Percentiles rank a stretch among this genome's conserved stretches.
These are phyloP conservation scores for Drosophila gaucha DNA, from an alignment of 2,888 invertebrate species.

Conservation along the genomic window DNA sequence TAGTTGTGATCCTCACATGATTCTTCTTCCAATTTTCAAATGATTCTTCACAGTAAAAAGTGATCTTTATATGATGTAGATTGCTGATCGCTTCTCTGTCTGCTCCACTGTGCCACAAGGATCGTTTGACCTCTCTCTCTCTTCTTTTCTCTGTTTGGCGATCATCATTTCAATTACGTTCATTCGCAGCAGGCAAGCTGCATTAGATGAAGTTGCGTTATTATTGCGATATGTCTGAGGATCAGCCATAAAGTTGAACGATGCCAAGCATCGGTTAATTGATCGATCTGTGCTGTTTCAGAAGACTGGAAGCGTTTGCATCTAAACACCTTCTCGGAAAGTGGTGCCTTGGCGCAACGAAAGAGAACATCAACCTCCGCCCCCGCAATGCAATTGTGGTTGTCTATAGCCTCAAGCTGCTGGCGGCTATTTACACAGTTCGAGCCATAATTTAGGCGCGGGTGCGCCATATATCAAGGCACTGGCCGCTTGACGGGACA, in stretches of 20 bases:
- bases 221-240: conserved; percentile 31
- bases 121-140: conserved; percentile 5
- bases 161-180: conserved; percentile 64
- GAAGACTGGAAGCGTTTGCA: conserved; percentile 82
- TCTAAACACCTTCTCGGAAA: conserved; percentile 82
- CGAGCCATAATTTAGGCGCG: conserved; percentile 70
- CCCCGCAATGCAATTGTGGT: conserved; percentile 44
- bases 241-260: conserved; percentile 15
- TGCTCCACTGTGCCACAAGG: conserved; percentile 54
- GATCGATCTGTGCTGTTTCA: conserved; percentile 23
- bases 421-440: conserved; percentile 75
- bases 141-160: not conserved
- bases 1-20: too few relatives aligned
- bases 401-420: conserved; percentile 74
- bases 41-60: not conserved
- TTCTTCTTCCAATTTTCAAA: too few relatives aligned
- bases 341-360: not conserved
- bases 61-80: not conserved
- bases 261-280: conserved; percentile 48
- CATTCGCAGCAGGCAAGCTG: conserved; percentile 44
- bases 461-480: conserved; percentile 66
- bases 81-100: too few relatives aligned
- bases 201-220: conserved; percentile 46
- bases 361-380: not conserved
- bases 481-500: conserved; percentile 30